phyloP scores from a whole-genome alignment of 2,888 invertebrate genomes.

The Temnothorax ravouxi region DNA sequence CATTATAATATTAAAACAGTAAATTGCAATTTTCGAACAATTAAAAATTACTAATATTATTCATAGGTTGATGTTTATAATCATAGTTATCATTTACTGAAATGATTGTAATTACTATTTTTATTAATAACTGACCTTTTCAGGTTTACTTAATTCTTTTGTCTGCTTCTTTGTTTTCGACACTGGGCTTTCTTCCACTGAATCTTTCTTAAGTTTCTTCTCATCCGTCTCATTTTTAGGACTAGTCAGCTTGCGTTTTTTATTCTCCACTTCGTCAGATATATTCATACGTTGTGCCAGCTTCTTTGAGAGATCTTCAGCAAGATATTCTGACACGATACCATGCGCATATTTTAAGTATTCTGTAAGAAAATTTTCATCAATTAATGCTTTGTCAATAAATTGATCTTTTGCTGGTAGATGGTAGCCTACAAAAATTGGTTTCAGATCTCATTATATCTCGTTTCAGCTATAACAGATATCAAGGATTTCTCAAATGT shows the following conservation, averaged over 20 bases:
- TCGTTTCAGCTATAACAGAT: neutral
- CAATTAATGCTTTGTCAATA: conserved; percentile 26
- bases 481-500: neutral
- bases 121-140: conserved; percentile 78
- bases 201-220: conserved; percentile 84
- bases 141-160: conserved; percentile 83
- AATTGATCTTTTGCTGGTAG: conserved; percentile 31
- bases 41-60: conserved; percentile 8
- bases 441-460: neutral
- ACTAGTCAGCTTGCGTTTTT: conserved; percentile 83
- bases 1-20: neutral
- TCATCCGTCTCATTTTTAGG: conserved; percentile 80
- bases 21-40: neutral
- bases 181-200: conserved; percentile 85
- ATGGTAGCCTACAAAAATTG: conserved; percentile 14
- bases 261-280: conserved; percentile 87
- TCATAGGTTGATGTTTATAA: neutral
- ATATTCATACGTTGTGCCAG: conserved; percentile 90
- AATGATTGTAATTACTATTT: conserved; percentile 12
- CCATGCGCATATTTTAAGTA: conserved; percentile 92
- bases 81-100: neutral
- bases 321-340: conserved; percentile 92
- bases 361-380: conserved; percentile 86
- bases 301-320: conserved; percentile 90
- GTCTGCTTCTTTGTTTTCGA: conserved; percentile 80